These are phyloP conservation scores for Acholoe squamosa DNA, from an alignment of 2,888 invertebrate genomes.

Conservation along the genomic window DNA sequence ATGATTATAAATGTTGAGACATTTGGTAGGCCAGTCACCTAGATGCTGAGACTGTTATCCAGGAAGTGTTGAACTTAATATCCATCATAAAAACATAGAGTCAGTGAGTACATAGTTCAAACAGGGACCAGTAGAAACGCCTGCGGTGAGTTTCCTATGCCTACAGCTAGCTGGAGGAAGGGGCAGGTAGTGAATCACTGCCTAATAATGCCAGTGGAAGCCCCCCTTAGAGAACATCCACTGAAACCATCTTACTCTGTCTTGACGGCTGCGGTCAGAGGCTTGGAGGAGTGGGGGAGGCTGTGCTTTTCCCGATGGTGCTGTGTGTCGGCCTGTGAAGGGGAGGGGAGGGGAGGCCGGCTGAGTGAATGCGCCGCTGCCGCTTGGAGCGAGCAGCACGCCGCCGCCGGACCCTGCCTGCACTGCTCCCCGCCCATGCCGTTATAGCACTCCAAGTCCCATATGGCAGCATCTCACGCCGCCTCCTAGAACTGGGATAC, in stretches of 20 bases:
- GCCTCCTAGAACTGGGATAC: background rate
- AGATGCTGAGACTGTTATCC: too few relatives aligned
- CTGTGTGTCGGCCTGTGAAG: background rate
- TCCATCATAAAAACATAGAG: too few relatives aligned
- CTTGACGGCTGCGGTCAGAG: conserved; percentile 6
- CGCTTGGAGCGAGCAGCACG: background rate
- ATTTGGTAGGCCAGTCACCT: background rate
- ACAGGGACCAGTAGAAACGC: too few relatives aligned
- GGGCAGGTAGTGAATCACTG: conserved; percentile 36
- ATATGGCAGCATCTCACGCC: conserved; percentile 2
- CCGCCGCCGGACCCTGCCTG: background rate
- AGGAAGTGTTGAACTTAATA: too few relatives aligned
- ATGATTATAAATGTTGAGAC: too few relatives aligned
- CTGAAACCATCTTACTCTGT: conserved; percentile 37
- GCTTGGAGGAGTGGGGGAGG: background rate
- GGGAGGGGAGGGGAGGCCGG: conserved; percentile 24
- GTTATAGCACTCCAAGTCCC: conserved; percentile 8
- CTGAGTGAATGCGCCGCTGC: background rate
- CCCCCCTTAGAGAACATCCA: background rate
- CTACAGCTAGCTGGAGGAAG: background rate
- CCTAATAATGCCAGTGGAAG: conserved; percentile 5
- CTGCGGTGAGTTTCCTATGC: background rate
- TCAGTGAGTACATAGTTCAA: too few relatives aligned
- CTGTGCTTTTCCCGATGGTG: background rate
- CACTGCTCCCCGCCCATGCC: background rate